Conservation (phyloP, 2,113 vertebrate species). For the Ciconia maguari region DNA sequence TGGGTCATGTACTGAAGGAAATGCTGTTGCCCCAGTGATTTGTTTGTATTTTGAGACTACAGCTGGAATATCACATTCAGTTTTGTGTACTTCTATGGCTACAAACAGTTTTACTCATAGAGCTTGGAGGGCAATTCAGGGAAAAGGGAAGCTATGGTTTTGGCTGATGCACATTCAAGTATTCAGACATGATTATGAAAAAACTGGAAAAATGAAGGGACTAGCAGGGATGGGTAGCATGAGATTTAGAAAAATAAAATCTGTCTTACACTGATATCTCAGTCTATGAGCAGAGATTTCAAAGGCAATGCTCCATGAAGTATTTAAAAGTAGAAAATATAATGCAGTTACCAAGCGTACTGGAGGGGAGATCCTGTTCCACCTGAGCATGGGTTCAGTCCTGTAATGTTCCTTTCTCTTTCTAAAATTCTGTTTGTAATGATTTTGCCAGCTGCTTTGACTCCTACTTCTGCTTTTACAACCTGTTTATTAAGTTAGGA, state of each 20-base stretch:
- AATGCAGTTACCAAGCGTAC: not conserved
- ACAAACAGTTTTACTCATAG: not conserved
- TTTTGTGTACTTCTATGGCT: not conserved
- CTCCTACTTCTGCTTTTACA: not conserved
- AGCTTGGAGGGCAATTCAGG: not conserved
- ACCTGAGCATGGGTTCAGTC: not conserved
- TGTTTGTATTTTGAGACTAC: not conserved
- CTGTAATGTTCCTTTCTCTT: not conserved
- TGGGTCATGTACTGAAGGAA: slow-evolving; percentile 19
- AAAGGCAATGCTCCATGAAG: not conserved
- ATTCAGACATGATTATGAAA: not conserved
- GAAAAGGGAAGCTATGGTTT: not conserved
- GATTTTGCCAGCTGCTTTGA: not conserved
- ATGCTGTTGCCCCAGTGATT: fast-evolving
- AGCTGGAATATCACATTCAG: not conserved
- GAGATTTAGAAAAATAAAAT: not conserved
- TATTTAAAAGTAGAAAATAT: not conserved
- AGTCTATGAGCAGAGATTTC: not conserved
- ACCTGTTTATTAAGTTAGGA: not conserved
- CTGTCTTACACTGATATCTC: not conserved
- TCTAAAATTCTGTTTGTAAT: not conserved
- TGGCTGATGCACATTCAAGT: not conserved
- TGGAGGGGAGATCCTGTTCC: not conserved
- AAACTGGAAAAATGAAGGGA: not conserved
- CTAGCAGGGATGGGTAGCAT: not conserved